These are phyloP conservation scores for Ormyrus labotus DNA, from an alignment of 2,888 invertebrate species.

Conservation along the genomic window DNA sequence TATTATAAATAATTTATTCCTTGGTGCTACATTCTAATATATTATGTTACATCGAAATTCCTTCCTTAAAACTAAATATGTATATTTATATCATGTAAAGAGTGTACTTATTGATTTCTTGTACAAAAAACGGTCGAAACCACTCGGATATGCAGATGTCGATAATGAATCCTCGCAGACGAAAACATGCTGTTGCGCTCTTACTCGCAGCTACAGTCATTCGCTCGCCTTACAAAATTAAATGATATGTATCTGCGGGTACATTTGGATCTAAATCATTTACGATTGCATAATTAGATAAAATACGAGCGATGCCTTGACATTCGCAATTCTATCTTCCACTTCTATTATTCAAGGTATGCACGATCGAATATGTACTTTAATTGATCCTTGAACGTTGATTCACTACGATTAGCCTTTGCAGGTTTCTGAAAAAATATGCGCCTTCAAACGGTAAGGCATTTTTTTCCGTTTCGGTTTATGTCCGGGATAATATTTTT, in stretches of 20 bases:
- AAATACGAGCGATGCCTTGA: too few relatives aligned
- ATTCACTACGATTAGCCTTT: neutral
- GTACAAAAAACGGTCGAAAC: constrained; percentile 36
- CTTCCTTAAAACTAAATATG: constrained; percentile 1
- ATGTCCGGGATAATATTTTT: too few relatives aligned
- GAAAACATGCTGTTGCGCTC: neutral
- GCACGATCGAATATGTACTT: neutral
- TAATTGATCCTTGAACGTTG: constrained; percentile 10
- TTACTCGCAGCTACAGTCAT: neutral
- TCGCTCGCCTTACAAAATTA: neutral
- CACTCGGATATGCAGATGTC: neutral
- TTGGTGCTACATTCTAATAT: constrained; percentile 37
- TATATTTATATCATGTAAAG: constrained; percentile 19
- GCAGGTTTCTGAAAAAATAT: constrained; percentile 20
- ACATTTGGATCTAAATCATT: neutral
- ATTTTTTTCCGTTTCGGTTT: constrained; percentile 9
- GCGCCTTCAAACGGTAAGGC: constrained; percentile 2
- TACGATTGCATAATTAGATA: neutral
- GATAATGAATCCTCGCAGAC: neutral
- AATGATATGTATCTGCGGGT: constrained; percentile 10
- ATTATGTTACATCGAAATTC: constrained; percentile 44
- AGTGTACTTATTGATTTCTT: constrained; percentile 24
- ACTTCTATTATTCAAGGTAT: neutral
- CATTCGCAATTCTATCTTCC: too few relatives aligned
- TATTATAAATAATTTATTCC: constrained; percentile 48